phyloP scores from a whole-genome alignment of 2,113 vertebrate genomes.

The Progne subis region DNA sequence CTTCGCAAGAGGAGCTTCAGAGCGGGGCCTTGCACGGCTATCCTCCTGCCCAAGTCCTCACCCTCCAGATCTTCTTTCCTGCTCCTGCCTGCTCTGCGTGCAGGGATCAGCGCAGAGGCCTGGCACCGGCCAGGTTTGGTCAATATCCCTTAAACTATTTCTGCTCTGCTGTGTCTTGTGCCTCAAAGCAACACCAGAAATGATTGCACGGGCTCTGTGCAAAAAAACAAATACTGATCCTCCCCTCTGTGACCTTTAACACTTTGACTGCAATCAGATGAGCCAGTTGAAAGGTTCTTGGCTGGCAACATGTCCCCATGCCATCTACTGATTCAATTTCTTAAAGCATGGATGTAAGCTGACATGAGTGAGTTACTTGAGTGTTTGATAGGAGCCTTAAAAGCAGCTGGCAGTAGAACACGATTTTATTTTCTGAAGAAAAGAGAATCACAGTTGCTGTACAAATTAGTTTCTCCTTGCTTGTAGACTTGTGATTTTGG shows the following conservation, averaged over 20 bases:
- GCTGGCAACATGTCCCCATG: background rate
- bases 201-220: background rate
- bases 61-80: background rate
- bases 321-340: background rate
- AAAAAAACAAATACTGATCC: background rate
- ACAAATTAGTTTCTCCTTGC: background rate
- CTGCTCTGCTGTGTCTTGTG: background rate
- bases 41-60: background rate
- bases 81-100: accelerated
- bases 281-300: background rate
- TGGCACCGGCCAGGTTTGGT: accelerated
- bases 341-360: background rate
- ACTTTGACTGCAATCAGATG: background rate
- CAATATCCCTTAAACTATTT: background rate
- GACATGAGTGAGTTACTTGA: background rate
- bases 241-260: background rate
- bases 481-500: background rate
- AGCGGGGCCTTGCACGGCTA: accelerated
- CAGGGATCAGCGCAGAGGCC: accelerated
- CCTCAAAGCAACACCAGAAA: background rate
- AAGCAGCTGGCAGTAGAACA: background rate
- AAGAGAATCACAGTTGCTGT: background rate
- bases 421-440: background rate
- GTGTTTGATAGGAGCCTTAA: background rate
- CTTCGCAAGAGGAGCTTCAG: accelerated